Conservation (phyloP, 2,888 invertebrate species). For the Pyrochroa serraticornis region DNA sequence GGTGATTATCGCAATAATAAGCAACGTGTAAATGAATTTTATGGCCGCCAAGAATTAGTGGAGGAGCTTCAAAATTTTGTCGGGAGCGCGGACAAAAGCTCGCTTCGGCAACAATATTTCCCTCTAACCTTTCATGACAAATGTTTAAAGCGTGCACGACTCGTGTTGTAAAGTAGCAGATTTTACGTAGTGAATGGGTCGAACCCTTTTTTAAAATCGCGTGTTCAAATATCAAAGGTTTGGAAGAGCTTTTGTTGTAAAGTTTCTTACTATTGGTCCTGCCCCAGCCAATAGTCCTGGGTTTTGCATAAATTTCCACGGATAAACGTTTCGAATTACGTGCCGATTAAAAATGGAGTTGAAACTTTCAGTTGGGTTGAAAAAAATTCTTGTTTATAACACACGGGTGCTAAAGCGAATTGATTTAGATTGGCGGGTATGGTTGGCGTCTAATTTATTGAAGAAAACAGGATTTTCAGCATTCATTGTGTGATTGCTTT, state of each 20-base stretch:
- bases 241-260: conserved; percentile 36
- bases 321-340: conserved; percentile 34
- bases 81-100: conserved; percentile 1
- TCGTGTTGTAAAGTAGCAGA: conserved; percentile 50
- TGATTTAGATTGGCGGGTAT: conserved; percentile 33
- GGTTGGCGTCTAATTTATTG: conserved; percentile 39
- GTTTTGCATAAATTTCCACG: conserved; percentile 43
- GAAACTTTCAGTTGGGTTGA: conserved; percentile 1
- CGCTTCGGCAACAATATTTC: conserved; percentile 13
- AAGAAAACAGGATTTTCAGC: conserved; percentile 37
- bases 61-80: too few species aligned
- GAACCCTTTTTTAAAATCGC: conserved; percentile 44
- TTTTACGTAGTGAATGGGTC: conserved; percentile 39
- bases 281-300: conserved; percentile 34
- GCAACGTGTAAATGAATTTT: not conserved
- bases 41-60: not conserved
- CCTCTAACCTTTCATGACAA: conserved; percentile 43
- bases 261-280: conserved; percentile 38
- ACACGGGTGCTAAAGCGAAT: conserved; percentile 23
- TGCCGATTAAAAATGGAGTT: conserved; percentile 19
- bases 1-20: not conserved
- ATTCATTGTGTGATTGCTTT: conserved; percentile 29
- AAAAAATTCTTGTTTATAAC: conserved; percentile 8
- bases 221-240: conserved; percentile 46
- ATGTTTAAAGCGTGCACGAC: conserved; percentile 50